Conservation (phyloP, 2,888 invertebrate species). For the Thymelicus sylvestris region DNA sequence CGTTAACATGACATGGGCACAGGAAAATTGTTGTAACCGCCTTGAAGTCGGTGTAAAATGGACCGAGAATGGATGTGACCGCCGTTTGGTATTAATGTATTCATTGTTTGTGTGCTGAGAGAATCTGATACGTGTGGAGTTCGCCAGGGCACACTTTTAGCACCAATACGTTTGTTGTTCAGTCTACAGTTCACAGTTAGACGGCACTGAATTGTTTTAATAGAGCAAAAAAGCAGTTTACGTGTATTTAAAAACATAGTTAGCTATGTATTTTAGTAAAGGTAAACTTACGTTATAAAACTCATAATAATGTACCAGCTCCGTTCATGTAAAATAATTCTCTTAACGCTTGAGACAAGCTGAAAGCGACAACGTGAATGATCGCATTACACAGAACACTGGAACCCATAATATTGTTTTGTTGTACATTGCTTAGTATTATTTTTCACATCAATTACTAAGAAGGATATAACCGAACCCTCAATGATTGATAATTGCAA, state of each 20-base stretch:
- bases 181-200: too few species aligned
- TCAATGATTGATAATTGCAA: too few species aligned
- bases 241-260: too few species aligned
- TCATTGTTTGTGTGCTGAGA: slow-evolving; percentile 5
- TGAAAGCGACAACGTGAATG: neutral
- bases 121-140: neutral
- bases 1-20: slow-evolving; percentile 14
- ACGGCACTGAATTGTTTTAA: too few species aligned
- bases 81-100: neutral
- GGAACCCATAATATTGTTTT: too few species aligned
- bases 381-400: neutral
- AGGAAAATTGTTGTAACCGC: slow-evolving; percentile 8
- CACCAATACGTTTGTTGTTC: neutral
- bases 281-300: too few species aligned
- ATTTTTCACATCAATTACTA: neutral
- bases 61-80: slow-evolving; percentile 5
- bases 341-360: neutral
- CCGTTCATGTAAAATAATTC: neutral
- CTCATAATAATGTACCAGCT: neutral
- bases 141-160: neutral
- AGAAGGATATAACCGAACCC: neutral
- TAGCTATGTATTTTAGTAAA: too few species aligned
- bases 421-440: neutral
- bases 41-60: slow-evolving; percentile 13
- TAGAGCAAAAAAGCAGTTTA: too few species aligned